Base-by-base conservation (phyloP, 1,140 invertebrate genomes). In the Glomeris maerens region DNA sequence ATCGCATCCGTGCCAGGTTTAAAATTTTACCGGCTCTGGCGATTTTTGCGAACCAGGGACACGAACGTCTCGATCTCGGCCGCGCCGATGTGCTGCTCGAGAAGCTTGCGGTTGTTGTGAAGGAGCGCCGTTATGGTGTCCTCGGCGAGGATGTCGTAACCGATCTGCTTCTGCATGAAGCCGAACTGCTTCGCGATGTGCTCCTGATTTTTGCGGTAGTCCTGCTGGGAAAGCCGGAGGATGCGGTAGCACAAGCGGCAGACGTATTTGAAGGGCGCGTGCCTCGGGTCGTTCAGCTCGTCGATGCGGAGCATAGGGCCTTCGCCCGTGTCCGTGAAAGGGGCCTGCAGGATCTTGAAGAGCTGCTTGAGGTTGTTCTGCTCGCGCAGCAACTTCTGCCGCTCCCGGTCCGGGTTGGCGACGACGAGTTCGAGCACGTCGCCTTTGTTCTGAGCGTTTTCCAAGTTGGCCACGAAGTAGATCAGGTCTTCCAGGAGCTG, bases 161-260 rank as follows among this genome's bases (percentile, higher is more conserved):
- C 96, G 56, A 99, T 98, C 76, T 99, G 96, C 64, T 96, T 95
- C 74, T 99, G 96, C 92, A 99, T 99, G 60, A 98, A 94, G 27
- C 90, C 90, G 71, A 99, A 98, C 69, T 97, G 86, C 66, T 97
- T 96, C 4, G 96, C 95, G 53, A 99, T 95, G 64, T 97, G 93
- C 75, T 98, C 96, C 84, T 98, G 95, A 74, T 98, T 98, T 72
- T 98, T 98, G 53, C 95, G 72, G 63, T 99, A 99, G 65, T 94
- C 88, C 63, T 97, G 89, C 63, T 98, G 94, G 28, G 92, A 95
- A 2, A 98, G 76, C 51, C 89, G 74, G 22, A 99, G 71, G 55
- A 98, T 91, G 49, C 93, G 75, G 67, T 99, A 99, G 67, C 94
- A 98, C 0, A 98, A 73, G 27, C 93, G 75, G 66, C 96, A 98